Evolutionary conservation across 2,113 vertebrate genomes (phyloP).

Genomic region (Amblyopsis rosae): DNA sequence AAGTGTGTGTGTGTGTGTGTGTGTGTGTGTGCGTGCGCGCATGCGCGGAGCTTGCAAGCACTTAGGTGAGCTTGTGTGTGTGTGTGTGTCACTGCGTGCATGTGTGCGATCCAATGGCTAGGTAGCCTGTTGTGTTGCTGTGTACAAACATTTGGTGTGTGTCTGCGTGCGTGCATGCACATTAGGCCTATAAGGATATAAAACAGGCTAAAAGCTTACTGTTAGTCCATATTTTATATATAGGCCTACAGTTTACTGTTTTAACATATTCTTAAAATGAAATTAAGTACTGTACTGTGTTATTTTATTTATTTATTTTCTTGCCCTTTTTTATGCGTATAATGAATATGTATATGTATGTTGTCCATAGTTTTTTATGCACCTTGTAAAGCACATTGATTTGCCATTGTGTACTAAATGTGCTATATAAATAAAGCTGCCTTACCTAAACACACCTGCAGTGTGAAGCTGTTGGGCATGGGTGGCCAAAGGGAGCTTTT

Average conservation of each 20-base stretch:
- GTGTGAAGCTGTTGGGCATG: conserved; percentile 33
- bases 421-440: background rate
- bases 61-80: background rate
- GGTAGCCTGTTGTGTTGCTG: background rate
- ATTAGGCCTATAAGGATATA: background rate
- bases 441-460: background rate
- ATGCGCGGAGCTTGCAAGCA: background rate
- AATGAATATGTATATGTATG: too few relatives aligned
- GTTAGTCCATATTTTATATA: too few relatives aligned
- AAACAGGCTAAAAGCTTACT: too few relatives aligned
- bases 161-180: background rate
- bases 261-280: too few relatives aligned
- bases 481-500: conserved; percentile 23
- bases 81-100: background rate
- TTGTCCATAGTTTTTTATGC: too few relatives aligned
- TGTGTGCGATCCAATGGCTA: background rate
- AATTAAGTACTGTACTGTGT: too few relatives aligned
- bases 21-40: background rate
- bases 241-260: too few relatives aligned
- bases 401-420: too few relatives aligned
- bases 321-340: background rate
- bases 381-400: too few relatives aligned
- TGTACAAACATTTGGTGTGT: background rate
- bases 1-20: conserved; percentile 1
- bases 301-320: too few relatives aligned